Conservation (phyloP, 2,888 invertebrate genomes). For the Cabera pusaria region DNA sequence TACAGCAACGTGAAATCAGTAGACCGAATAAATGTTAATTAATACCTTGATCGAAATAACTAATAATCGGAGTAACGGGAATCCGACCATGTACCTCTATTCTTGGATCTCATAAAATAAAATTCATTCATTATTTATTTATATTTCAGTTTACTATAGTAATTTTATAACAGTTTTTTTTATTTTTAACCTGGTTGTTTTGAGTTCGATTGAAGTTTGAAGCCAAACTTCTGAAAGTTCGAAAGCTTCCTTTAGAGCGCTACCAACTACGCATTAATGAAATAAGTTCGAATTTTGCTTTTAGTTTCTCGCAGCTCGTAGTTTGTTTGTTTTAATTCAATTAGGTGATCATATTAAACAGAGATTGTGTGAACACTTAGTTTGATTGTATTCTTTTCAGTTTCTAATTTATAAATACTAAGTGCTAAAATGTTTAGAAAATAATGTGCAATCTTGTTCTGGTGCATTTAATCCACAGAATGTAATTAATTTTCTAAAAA, state of each 20-base stretch:
- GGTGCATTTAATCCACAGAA: too few relatives aligned
- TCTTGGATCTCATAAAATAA: neutral
- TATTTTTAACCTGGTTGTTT: slow-evolving; percentile 26
- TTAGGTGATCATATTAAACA: too few relatives aligned
- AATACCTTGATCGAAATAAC: slow-evolving; percentile 6
- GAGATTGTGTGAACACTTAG: too few relatives aligned
- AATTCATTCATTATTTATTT: too few relatives aligned
- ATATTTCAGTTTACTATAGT: too few relatives aligned
- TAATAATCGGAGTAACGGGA: too few relatives aligned
- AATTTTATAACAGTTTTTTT: neutral
- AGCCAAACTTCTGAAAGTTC: slow-evolving; percentile 20
- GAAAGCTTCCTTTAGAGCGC: slow-evolving; percentile 25
- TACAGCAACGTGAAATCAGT: slow-evolving; percentile 2
- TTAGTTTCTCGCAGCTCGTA: slow-evolving; percentile 17
- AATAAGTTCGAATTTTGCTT: slow-evolving; percentile 31
- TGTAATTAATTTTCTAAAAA: too few relatives aligned
- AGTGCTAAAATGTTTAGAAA: too few relatives aligned
- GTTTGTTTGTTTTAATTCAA: slow-evolving; percentile 1
- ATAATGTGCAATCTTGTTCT: too few relatives aligned
- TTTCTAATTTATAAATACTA: too few relatives aligned
- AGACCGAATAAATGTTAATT: slow-evolving; percentile 20
- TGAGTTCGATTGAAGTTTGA: slow-evolving; percentile 26
- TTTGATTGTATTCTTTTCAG: too few relatives aligned
- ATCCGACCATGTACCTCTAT: too few relatives aligned
- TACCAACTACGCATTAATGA: slow-evolving; percentile 30